These are phyloP conservation scores for Oreohelix idahoensis DNA, from an alignment of 1,140 invertebrate genomes.

Conservation along the genomic window DNA sequence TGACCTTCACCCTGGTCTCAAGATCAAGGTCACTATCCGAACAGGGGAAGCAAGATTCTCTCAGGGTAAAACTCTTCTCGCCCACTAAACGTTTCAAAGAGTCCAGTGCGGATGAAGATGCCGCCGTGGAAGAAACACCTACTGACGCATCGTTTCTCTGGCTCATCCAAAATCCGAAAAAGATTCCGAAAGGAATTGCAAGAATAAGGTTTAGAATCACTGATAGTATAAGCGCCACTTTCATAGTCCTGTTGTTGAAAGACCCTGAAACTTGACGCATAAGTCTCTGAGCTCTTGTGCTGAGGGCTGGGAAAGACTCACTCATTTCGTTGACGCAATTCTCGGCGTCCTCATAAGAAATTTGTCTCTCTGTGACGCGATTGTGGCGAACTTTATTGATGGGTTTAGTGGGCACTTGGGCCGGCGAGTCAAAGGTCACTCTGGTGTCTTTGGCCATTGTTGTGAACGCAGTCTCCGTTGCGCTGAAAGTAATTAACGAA, in stretches of 20 bases:
- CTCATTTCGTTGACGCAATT: slow-evolving; percentile 42
- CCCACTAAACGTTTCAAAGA: no score
- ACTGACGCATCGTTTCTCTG: background rate
- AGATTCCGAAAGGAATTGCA: slow-evolving; percentile 29
- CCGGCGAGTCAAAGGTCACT: slow-evolving; percentile 25
- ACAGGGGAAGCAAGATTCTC: background rate
- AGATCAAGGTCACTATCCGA: slow-evolving; percentile 6
- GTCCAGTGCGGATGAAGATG: background rate
- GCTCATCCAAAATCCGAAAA: slow-evolving; percentile 37
- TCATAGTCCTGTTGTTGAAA: slow-evolving; percentile 37
- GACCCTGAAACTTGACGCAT: slow-evolving; percentile 35
- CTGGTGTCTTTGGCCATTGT: slow-evolving; percentile 40
- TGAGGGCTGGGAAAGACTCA: slow-evolving; percentile 31
- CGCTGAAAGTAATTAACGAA: slow-evolving; percentile 20
- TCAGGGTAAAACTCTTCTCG: background rate
- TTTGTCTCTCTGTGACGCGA: slow-evolving; percentile 30
- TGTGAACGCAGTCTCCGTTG: slow-evolving; percentile 11
- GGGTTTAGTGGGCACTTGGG: slow-evolving; percentile 8
- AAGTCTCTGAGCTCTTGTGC: slow-evolving; percentile 22
- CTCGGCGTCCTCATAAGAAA: slow-evolving; percentile 35
- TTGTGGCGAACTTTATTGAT: background rate
- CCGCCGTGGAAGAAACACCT: background rate
- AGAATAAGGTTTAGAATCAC: slow-evolving; percentile 31
- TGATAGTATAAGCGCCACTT: slow-evolving; percentile 33
- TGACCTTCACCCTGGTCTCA: slow-evolving; percentile 12